Percentiles rank a stretch among this genome's conserved stretches.
These are phyloP conservation scores for Scaptomyza graminum DNA, from an alignment of 1,140 invertebrate species.

Conservation along the genomic window DNA sequence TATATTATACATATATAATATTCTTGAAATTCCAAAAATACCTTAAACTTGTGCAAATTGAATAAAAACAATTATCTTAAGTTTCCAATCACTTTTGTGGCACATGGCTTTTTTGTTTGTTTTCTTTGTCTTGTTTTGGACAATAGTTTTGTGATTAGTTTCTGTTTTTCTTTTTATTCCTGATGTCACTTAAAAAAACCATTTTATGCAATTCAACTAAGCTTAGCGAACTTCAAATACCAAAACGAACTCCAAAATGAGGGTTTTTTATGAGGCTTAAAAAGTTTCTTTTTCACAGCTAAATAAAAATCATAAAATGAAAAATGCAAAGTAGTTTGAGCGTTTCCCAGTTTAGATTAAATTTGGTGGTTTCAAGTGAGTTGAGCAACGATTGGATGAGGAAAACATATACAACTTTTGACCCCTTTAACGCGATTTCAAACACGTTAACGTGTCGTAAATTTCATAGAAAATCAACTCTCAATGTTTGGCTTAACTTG, in stretches of 20 bases:
- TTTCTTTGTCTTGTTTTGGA: not conserved
- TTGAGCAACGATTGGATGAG: slow-evolving; percentile 9
- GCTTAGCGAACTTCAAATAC: not conserved
- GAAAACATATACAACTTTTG: slow-evolving; percentile 32
- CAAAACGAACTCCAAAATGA: slow-evolving; percentile 4
- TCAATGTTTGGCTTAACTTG: too few species aligned
- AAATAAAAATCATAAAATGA: slow-evolving; percentile 18
- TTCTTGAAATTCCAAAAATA: too few species aligned
- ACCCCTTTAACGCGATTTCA: slow-evolving; percentile 46
- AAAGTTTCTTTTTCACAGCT: not conserved
- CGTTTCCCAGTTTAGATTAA: slow-evolving; percentile 19
- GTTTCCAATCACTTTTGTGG: too few species aligned
- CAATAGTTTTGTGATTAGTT: not conserved
- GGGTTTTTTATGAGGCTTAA: not conserved
- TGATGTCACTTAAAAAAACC: slow-evolving; percentile 8
- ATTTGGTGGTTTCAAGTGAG: not conserved
- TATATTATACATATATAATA: too few species aligned
- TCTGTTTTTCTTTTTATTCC: slow-evolving; percentile 1
- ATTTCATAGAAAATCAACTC: slow-evolving; percentile 18
- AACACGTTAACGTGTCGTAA: slow-evolving; percentile 47
- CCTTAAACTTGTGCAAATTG: too few species aligned
- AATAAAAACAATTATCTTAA: too few species aligned
- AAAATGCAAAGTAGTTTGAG: slow-evolving; percentile 22
- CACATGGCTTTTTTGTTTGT: too few species aligned
- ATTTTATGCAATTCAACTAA: slow-evolving; percentile 20